phyloP scores from a whole-genome alignment of 2,797 vertebrate genomes.

The Coccyzus lansbergi region DNA sequence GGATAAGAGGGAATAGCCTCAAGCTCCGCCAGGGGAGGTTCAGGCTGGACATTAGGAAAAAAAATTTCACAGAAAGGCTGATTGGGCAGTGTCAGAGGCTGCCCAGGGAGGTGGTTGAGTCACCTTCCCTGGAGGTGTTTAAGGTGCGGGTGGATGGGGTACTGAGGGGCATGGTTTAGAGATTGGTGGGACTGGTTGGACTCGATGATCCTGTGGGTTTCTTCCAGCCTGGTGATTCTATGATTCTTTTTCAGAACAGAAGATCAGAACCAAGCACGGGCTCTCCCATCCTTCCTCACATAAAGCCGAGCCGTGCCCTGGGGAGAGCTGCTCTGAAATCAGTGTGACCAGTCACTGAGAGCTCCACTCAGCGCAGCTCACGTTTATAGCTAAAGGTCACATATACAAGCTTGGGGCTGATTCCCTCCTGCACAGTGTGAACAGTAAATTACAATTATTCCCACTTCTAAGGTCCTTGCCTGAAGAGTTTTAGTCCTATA shows the following conservation, averaged over 20 bases:
- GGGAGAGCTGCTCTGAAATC: neutral
- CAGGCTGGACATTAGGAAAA: no score
- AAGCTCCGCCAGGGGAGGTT: no score
- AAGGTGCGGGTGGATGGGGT: no score
- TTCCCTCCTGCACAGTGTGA: neutral
- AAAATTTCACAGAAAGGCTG: no score
- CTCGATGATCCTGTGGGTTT: no score
- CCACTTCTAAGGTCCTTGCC: neutral
- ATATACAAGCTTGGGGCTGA: neutral
- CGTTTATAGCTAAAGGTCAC: neutral
- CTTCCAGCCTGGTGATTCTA: no score
- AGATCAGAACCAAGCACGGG: neutral
- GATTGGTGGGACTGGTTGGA: no score
- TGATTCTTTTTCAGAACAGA: neutral
- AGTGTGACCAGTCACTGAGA: neutral
- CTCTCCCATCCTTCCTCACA: neutral
- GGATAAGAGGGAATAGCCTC: no score
- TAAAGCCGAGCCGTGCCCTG: neutral
- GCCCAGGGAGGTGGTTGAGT: no score
- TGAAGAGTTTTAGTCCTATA: conserved; percentile 12
- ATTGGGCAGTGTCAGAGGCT: no score
- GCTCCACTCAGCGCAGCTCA: neutral
- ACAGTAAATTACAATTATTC: neutral
- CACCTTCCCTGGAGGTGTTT: no score
- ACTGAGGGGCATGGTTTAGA: no score